phyloP scores from a whole-genome alignment of 1,140 invertebrate genomes.

The Zaprionus nigranus region DNA sequence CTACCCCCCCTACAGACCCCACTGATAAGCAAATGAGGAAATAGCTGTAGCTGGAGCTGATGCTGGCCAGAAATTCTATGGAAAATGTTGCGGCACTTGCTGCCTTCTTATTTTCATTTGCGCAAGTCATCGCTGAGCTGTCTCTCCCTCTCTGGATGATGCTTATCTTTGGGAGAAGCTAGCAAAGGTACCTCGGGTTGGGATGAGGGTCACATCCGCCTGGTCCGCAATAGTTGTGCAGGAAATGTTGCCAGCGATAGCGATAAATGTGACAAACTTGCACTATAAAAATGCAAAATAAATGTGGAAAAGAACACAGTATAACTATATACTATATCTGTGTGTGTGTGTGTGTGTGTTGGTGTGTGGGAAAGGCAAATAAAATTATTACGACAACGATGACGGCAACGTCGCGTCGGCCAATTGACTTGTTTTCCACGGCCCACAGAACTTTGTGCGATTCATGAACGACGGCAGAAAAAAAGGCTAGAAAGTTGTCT shows the following conservation, averaged over 20 bases:
- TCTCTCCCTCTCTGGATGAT: constrained; percentile 21
- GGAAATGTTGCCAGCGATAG: constrained; percentile 68
- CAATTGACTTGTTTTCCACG: constrained; percentile 61
- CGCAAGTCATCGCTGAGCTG: constrained; percentile 59
- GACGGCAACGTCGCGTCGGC: constrained; percentile 28
- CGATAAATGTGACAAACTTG: constrained; percentile 74
- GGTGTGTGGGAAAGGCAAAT: constrained; percentile 75
- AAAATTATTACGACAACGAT: constrained; percentile 73
- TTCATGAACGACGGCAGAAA: not conserved
- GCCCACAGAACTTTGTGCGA: constrained; percentile 33
- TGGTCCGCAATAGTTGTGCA: constrained; percentile 63
- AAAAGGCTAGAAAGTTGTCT: constrained; percentile 15
- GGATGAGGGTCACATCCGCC: constrained; percentile 59
- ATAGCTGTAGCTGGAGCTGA: constrained; percentile 25
- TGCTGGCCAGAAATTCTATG: constrained; percentile 55
- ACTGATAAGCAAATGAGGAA: constrained; percentile 77
- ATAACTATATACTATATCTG: not conserved
- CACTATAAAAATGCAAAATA: constrained; percentile 68
- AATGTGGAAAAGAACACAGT: constrained; percentile 44
- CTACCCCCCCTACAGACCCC: not conserved
- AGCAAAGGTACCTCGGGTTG: constrained; percentile 1
- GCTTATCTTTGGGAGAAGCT: constrained; percentile 39
- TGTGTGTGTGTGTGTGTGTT: constrained; percentile 2
- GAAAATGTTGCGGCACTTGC: constrained; percentile 52
- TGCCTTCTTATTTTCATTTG: constrained; percentile 35